Evolutionary conservation across 2,888 invertebrate species (phyloP).

Genomic region (Bursaphelenchus okinawaensis): DNA sequence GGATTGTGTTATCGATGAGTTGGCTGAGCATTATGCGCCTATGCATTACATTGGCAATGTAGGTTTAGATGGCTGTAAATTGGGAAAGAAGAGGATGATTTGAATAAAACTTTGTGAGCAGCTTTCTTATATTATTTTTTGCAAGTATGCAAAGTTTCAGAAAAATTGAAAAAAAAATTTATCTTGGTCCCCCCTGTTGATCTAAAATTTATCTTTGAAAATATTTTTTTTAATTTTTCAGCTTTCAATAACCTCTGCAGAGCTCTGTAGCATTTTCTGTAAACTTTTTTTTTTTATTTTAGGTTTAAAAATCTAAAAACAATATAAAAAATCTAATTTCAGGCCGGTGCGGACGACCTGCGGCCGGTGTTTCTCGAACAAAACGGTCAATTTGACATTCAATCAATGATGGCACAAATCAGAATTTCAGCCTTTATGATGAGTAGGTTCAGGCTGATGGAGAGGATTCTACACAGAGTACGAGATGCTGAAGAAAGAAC

Average conservation of each 20-base stretch:
- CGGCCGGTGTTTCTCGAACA: slow-evolving; percentile 39
- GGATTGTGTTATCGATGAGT: slow-evolving; percentile 27
- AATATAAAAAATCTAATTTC: background rate
- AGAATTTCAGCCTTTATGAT: slow-evolving; percentile 48
- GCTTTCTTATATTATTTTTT: no score
- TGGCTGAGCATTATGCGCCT: slow-evolving; percentile 38
- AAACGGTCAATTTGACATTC: slow-evolving; percentile 47
- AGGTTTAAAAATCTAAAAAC: slow-evolving; percentile 13
- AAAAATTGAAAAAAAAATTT: no score
- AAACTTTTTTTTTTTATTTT: no score
- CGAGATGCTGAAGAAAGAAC: slow-evolving; percentile 24
- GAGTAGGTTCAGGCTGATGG: slow-evolving; percentile 52
- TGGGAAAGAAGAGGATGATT: no score
- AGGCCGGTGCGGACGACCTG: slow-evolving; percentile 14
- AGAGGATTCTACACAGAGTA: slow-evolving; percentile 37
- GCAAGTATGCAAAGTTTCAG: no score
- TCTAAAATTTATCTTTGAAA: no score
- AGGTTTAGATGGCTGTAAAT: background rate
- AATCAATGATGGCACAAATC: slow-evolving; percentile 37
- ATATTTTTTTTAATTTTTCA: no score
- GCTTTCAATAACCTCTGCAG: no score
- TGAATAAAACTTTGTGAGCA: no score
- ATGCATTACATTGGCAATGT: slow-evolving; percentile 43
- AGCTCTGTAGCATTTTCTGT: no score
- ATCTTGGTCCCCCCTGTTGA: background rate